Evolutionary conservation across 2,797 vertebrate genomes (phyloP).

Genomic region (Forpus xanthops): DNA sequence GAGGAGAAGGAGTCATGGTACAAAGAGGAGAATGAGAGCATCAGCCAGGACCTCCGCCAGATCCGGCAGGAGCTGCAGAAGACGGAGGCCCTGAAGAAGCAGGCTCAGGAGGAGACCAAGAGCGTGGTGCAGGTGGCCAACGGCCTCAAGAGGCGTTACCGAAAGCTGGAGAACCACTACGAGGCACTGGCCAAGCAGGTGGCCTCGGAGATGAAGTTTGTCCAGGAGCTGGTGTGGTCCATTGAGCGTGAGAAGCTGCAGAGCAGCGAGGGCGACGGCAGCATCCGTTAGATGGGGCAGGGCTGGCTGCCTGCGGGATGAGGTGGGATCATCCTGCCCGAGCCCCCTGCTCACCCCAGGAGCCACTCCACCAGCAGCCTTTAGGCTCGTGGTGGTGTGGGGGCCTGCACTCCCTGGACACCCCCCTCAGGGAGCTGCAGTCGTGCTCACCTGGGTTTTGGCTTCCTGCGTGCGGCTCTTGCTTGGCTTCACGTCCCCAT

Average conservation of each 20-base stretch:
- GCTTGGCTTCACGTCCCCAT: neutral
- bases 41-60: slow-evolving; percentile 86
- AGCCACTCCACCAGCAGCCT: neutral
- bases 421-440: neutral
- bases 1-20: slow-evolving; percentile 97
- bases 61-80: slow-evolving; percentile 91
- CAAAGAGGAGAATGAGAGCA: slow-evolving; percentile 92
- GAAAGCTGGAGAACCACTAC: slow-evolving; percentile 91
- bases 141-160: slow-evolving; percentile 88
- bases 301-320: neutral
- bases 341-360: accelerated
- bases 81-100: slow-evolving; percentile 85
- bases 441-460: neutral
- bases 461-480: neutral
- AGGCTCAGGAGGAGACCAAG: slow-evolving; percentile 88
- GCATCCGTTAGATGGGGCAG: slow-evolving; percentile 75
- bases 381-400: accelerated
- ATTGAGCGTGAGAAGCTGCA: slow-evolving; percentile 81
- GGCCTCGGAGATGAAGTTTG: slow-evolving; percentile 91
- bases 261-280: slow-evolving; percentile 60
- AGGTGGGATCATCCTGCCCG: neutral
- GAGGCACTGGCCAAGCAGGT: slow-evolving; percentile 90
- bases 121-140: slow-evolving; percentile 83
- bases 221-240: slow-evolving; percentile 91
- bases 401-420: neutral